phyloP scores from a whole-genome alignment of 1,140 invertebrate genomes.

The Drosophila leontia region DNA sequence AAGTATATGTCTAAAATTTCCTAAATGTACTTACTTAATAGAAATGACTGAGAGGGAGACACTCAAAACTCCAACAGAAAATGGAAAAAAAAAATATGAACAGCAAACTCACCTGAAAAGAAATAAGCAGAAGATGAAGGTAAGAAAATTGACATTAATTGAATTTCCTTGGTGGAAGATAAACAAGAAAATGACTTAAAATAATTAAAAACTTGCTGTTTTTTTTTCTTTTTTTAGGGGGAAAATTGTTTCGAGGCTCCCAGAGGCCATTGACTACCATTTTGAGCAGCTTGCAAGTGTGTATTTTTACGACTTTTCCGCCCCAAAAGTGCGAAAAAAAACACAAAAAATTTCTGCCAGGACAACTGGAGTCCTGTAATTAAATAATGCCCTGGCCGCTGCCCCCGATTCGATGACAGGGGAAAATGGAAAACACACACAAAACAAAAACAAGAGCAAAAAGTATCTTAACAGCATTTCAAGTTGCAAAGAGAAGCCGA shows the following conservation, averaged over 20 bases:
- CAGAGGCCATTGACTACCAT: constrained; percentile 58
- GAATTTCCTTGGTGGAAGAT: constrained; percentile 15
- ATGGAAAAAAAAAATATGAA: not conserved
- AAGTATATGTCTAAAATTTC: not conserved
- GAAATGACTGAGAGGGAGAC: not conserved
- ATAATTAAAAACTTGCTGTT: constrained; percentile 72
- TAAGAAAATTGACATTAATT: constrained; percentile 55
- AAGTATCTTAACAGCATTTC: constrained; percentile 76
- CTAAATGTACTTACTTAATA: constrained; percentile 15
- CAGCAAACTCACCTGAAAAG: constrained; percentile 64
- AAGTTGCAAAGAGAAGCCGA: constrained; percentile 60
- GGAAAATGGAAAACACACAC: constrained; percentile 6
- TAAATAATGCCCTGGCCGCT: constrained; percentile 44
- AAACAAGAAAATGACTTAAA: constrained; percentile 37
- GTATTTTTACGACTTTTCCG: constrained; percentile 60
- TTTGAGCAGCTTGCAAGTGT: constrained; percentile 53
- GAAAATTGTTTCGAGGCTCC: constrained; percentile 71
- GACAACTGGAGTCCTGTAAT: constrained; percentile 55
- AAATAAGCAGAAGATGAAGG: constrained; percentile 12
- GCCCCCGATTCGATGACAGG: not conserved
- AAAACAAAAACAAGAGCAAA: constrained; percentile 39
- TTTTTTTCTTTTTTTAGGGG: constrained; percentile 23
- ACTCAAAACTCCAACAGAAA: not conserved
- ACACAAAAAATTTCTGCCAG: not conserved
- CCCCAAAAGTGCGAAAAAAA: constrained; percentile 13